Conservation (phyloP, 2,888 invertebrate species). For the Callosobruchus maculatus region DNA sequence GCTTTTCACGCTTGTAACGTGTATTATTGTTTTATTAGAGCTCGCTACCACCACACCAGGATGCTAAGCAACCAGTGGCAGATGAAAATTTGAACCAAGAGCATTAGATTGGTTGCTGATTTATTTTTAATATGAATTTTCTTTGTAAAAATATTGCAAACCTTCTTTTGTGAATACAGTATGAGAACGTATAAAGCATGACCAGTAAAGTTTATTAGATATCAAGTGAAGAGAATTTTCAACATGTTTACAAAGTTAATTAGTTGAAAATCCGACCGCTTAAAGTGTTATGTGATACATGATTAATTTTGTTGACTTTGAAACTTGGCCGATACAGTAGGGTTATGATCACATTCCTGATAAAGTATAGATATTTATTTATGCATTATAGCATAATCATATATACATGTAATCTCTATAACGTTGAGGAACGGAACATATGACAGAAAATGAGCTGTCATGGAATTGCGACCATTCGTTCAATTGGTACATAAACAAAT, state of each 20-base stretch:
- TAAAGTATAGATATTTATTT: no score
- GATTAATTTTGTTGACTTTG: no score
- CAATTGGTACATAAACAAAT: no score
- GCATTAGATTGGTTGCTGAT: conserved; percentile 38
- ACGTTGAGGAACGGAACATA: no score
- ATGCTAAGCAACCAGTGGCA: conserved; percentile 55
- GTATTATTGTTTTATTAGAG: conserved; percentile 56
- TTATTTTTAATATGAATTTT: background rate
- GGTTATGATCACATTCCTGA: no score
- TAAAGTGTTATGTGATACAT: no score
- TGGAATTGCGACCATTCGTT: no score
- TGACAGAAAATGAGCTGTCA: no score
- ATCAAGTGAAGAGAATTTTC: background rate
- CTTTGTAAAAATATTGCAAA: background rate
- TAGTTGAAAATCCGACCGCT: no score
- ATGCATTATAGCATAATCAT: no score
- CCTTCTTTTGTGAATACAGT: background rate
- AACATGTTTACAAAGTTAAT: background rate
- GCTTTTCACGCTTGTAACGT: background rate
- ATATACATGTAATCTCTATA: no score
- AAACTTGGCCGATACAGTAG: no score
- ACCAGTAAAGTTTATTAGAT: background rate
- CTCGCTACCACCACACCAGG: conserved; percentile 59
- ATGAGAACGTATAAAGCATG: background rate
- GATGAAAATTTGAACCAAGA: conserved; percentile 74